Evolutionary conservation across 1,140 invertebrate species (phyloP), one percentile per base, ranked within the genome.

Genomic region (Trichomalopsis sarcophagae): DNA sequence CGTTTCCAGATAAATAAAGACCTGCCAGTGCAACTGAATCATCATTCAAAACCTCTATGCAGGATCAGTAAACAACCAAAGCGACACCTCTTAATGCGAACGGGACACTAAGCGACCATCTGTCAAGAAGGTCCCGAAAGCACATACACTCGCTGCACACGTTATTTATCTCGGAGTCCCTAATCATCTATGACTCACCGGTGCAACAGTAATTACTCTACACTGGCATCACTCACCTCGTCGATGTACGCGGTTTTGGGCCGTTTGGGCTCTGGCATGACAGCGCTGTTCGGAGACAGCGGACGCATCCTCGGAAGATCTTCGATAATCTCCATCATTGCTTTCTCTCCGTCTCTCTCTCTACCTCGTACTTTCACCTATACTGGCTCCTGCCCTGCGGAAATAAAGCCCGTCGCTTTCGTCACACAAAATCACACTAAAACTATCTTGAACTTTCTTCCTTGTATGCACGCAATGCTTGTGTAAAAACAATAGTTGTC

Each of bases 271-370:
- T 36, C 30, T 2, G 27, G 68, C 23, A 17, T 1, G 82, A n/a
- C 73, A n/a, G 82, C 79, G 81, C 76, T 87, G 78, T 77, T 78
- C 69, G 89, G 88, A 78, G 88, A 91, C 13, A 87, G 84, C 9
- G 87, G 47, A 66, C 82, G 84, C 82, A 87, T 89, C 50, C 69
- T 83, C 80, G 88, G 81, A n/a, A 87, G 68, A 80, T 89, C 87
- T 21, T 89, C 87, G 27, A 55, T 36, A 36, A 36, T 68, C 33
- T 84, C 0, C 87, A 87, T 89, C 3, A 17, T 36, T 11, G 4
- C 27, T 74, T 13, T 30, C 50, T 3, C n/a, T 50, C 79, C 36
- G 78, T 23, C 6, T 14, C 5, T 21, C 11, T 36, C 73, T 40
- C 40, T 7, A 27, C 27, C 73, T 13, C 5, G 14, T 33, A 74